Percentiles rank a stretch among this genome's conserved stretches.
Evolutionary conservation across 2,888 invertebrate species (phyloP).

Genomic region (Drosophila meridiana): DNA sequence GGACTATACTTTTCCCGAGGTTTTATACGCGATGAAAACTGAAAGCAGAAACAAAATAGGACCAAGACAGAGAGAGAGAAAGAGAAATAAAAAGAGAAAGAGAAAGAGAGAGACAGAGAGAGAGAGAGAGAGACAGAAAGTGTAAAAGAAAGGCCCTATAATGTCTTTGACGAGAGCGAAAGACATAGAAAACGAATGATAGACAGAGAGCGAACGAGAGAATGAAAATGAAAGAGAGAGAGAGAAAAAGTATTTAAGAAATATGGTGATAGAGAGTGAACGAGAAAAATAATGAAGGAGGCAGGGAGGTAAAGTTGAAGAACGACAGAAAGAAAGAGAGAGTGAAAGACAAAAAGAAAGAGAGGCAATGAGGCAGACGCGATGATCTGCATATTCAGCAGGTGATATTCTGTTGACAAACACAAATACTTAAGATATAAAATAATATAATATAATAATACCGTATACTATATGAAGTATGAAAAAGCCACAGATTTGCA

Average conservation of each 20-base stretch:
- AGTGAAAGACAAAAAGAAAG: neutral
- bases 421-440: no score
- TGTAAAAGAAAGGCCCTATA: neutral
- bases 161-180: no score
- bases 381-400: neutral
- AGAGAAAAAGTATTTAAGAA: neutral
- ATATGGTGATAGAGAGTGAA: no score
- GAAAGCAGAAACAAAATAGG: no score
- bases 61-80: neutral
- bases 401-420: no score
- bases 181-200: neutral
- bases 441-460: no score
- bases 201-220: neutral
- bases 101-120: neutral
- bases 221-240: neutral
- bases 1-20: no score
- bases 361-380: neutral
- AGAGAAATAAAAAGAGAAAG: neutral
- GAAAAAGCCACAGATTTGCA: neutral
- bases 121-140: neutral
- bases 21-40: no score
- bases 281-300: neutral
- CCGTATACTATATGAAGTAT: no score
- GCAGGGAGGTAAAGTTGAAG: no score
- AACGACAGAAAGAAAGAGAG: neutral